Evolutionary conservation across 2,888 invertebrate species (phyloP), one percentile per base, ranked within the genome.

Genomic region (Dolomedes plantarius): DNA sequence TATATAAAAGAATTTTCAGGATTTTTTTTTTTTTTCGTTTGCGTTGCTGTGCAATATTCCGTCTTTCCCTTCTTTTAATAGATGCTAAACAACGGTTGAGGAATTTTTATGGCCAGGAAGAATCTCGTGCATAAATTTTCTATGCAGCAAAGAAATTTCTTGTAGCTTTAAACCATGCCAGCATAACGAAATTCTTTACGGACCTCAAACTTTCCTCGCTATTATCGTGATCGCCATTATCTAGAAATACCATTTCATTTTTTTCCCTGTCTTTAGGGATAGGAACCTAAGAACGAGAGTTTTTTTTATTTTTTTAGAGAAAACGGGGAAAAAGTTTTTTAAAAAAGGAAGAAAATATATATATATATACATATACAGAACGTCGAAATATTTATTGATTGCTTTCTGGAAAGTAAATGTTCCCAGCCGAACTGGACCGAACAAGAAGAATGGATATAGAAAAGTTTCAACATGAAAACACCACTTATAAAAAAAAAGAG

Each of bases 201-300:
- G 41, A 23, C 41, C 41, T 76, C 65, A 64, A 76, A 39, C 19
- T 27, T 50, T 39, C 19, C 65, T 11, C 32, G 67, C 75, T 46
- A 67, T 76, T 65, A 76, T 50, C 65, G 11, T 64, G 65, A 65
- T 76, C 65, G 67, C 75, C 75, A 76, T 76, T 76, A 76, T 76
- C 28, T 36, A 19, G 46, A 29, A 64, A 76, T 76, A 76, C 64
- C 29, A 65, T 76, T 76, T 76, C 39, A 67, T 76, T 41, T 41
- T 32, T 32, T 23, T 29, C 23, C 71, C 16, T 41, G n/a, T 41
- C 41, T 16, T 41, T 41, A 16, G 41, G 16, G n/a, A n/a, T n/a
- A n/a, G n/a, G n/a, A n/a, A n/a, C n/a, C n/a, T n/a, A n/a, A n/a
- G n/a, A n/a, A n/a, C n/a, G n/a, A n/a, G n/a, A n/a, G n/a, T n/a